phyloP scores from a whole-genome alignment of 2,113 vertebrate genomes.

The Ophiodon elongatus region DNA sequence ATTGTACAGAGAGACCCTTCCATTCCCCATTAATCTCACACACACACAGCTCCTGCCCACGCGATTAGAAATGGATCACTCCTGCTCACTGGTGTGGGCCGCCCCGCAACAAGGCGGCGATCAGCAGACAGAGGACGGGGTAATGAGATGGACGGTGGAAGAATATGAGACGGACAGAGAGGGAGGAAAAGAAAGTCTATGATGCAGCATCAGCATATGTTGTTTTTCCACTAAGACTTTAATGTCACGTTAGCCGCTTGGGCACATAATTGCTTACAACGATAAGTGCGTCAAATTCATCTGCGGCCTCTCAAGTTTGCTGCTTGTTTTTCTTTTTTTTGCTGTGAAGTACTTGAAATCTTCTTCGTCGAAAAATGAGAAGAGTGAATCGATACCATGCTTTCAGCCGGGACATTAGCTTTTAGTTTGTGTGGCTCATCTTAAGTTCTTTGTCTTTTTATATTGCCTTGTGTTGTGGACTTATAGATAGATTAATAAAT shows the following conservation, averaged over 20 bases:
- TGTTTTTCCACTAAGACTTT: background rate
- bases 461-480: no score
- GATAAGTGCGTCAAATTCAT: background rate
- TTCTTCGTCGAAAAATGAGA: background rate
- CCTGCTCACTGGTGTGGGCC: background rate
- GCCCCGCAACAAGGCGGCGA: background rate
- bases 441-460: background rate
- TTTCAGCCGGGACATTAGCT: background rate
- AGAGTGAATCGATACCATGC: background rate
- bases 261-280: background rate
- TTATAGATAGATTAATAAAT: no score
- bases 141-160: background rate
- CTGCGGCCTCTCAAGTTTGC: background rate
- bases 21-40: background rate
- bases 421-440: background rate
- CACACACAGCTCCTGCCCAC: background rate
- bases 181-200: background rate
- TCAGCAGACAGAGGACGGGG: background rate
- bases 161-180: background rate
- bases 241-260: background rate
- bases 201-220: background rate
- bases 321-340: background rate
- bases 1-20: conserved; percentile 10
- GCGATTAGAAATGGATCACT: background rate
- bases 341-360: background rate